Evolutionary conservation across 23 tunicate genomes (phyloP).

Genomic region (Phallusia fumigata): DNA sequence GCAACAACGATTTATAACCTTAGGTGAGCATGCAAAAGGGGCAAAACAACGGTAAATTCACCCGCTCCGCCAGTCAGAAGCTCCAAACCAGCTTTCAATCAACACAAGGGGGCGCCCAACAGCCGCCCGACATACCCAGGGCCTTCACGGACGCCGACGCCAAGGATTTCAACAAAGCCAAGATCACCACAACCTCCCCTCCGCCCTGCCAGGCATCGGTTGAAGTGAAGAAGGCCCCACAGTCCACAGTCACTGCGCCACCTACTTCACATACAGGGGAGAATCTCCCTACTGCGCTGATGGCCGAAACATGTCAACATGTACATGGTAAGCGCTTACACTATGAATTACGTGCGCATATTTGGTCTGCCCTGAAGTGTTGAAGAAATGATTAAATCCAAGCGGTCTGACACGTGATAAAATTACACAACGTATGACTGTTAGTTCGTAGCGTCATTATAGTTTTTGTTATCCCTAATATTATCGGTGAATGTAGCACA

Average conservation of each 20-base stretch:
- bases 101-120: not conserved
- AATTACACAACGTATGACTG: too few species aligned
- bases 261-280: not conserved
- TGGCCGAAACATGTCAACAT: not conserved
- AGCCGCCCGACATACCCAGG: not conserved
- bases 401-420: too few species aligned
- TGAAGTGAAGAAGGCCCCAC: not conserved
- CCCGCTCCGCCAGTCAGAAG: not conserved
- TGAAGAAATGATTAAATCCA: too few species aligned
- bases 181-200: not conserved
- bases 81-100: not conserved
- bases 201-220: not conserved
- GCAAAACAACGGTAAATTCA: not conserved
- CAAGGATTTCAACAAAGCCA: not conserved
- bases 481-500: too few species aligned
- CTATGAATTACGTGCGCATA: too few species aligned
- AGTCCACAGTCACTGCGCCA: not conserved
- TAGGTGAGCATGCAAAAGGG: not conserved
- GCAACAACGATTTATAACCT: too few species aligned
- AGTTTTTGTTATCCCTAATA: too few species aligned
- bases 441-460: too few species aligned
- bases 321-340: not conserved
- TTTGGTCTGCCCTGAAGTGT: too few species aligned
- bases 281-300: too few species aligned
- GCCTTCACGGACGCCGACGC: not conserved